Evolutionary conservation across 2,113 vertebrate species (phyloP), one percentile per base, ranked within the genome.

Genomic region (Calyptomena viridis): DNA sequence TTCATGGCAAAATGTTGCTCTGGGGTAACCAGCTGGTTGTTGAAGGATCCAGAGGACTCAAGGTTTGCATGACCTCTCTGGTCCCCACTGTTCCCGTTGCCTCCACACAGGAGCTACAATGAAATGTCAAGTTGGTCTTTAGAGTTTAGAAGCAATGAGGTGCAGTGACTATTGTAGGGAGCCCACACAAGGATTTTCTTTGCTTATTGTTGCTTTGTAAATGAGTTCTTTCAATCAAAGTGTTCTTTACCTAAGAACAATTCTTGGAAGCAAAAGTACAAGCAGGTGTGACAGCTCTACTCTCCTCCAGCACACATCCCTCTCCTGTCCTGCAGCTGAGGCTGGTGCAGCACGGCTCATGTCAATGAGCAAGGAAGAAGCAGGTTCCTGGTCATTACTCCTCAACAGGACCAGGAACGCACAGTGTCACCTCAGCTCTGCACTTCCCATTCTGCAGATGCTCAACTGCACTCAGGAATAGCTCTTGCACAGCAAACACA

Each of bases 91-190:
- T 86, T 84, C 27, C 47, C 28, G 6, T 31, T 85, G 40, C 71
- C 69, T 78, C 72, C 9, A 2, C 66, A 27, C 47, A 59, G 56
- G 22, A 95, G 39, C n/a, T 60, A 58, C 9, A 30, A 46, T 4
- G 40, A 81, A 92, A 94, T 73, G 67, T 94, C 90, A 95, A 72
- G 83, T 62, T 93, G 60, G 22, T 60, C 87, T 86, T 88, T 4
- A 23, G 79, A 81, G 72, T 24, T 91, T 5, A 27, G 87, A 47
- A 75, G 39, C 35, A 47, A 7, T 4, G 17, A 88, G 37, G n/a
- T 35, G 30, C 68, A 50, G 44, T 2, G 5, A 22, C 30, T 47
- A n/a, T 21, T 55, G 21, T 0, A 27, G 11, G 27, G n/a, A 76
- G 50, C 22, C 85, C 47, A n/a, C n/a, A 56, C 55, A 73, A 76